Conservation (phyloP, 2,888 invertebrate genomes). For the Caenorhabditis plicata region DNA sequence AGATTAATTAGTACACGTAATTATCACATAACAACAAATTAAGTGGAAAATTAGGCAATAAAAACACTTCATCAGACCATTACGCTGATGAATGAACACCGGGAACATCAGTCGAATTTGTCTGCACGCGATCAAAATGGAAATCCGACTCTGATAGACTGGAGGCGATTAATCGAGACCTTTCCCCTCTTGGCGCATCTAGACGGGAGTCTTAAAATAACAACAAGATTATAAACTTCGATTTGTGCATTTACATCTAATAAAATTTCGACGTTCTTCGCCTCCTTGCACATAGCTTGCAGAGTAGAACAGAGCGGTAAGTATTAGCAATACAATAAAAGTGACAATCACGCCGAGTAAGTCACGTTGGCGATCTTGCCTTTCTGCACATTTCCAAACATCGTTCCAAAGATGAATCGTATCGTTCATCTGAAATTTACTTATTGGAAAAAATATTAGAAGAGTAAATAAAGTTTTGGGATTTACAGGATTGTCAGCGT, state of each 20-base stretch:
- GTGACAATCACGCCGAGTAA: conserved; percentile 36
- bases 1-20: too few species aligned
- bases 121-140: too few species aligned
- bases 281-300: conserved; percentile 63
- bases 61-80: too few species aligned
- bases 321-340: conserved; percentile 40
- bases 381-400: conserved; percentile 58
- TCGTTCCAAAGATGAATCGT: conserved; percentile 63
- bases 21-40: too few species aligned
- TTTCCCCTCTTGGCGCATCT: conserved; percentile 40
- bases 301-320: conserved; percentile 59
- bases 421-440: conserved; percentile 57
- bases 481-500: too few species aligned
- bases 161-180: conserved; percentile 53
- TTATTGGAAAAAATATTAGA: not conserved
- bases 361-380: conserved; percentile 28
- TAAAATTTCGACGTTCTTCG: conserved; percentile 42
- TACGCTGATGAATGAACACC: too few species aligned
- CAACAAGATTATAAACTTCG: not conserved
- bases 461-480: too few species aligned
- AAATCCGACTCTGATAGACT: conserved; percentile 24
- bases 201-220: conserved; percentile 52
- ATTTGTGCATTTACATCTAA: conserved; percentile 50
- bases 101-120: too few species aligned
- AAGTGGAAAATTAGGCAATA: too few species aligned